Percentiles rank a stretch among this genome's conserved stretches.
These are phyloP conservation scores for Bellardia pandia DNA, from an alignment of 2,888 invertebrate genomes.

Conservation along the genomic window DNA sequence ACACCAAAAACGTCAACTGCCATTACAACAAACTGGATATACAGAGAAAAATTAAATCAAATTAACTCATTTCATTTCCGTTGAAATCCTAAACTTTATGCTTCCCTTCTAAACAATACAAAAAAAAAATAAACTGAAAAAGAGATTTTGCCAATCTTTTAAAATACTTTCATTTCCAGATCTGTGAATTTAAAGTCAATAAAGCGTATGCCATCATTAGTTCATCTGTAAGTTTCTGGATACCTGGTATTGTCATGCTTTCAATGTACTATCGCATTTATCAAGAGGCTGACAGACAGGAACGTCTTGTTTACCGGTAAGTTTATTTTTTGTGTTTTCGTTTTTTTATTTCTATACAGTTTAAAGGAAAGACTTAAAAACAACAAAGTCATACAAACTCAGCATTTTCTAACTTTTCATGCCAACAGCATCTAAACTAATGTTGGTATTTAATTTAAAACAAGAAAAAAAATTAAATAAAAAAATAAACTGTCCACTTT, in stretches of 20 bases:
- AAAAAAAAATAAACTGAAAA: background rate
- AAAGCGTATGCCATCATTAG: slow-evolving; percentile 94
- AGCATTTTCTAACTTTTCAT: background rate
- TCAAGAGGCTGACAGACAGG: slow-evolving; percentile 93
- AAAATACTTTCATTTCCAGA: slow-evolving; percentile 76
- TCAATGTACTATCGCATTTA: slow-evolving; percentile 96
- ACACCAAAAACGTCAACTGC: slow-evolving; percentile 12
- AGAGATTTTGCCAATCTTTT: background rate
- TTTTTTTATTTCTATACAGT: background rate
- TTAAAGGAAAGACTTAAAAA: background rate
- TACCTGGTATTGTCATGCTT: slow-evolving; percentile 96
- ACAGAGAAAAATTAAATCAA: slow-evolving; percentile 14
- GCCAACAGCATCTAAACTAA: slow-evolving; percentile 11
- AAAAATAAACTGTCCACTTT: slow-evolving; percentile 38
- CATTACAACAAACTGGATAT: background rate
- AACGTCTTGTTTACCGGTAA: slow-evolving; percentile 93
- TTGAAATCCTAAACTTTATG: background rate
- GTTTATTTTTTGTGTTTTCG: slow-evolving; percentile 16
- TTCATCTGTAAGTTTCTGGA: slow-evolving; percentile 96
- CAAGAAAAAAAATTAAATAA: background rate
- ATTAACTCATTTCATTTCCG: slow-evolving; percentile 1
- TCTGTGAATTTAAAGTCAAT: slow-evolving; percentile 93
- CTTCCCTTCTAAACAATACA: no score
- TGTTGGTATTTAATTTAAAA: slow-evolving; percentile 54
- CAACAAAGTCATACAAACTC: background rate